Evolutionary conservation across 2,113 vertebrate genomes (phyloP).

Genomic region (Isurus oxyrinchus): DNA sequence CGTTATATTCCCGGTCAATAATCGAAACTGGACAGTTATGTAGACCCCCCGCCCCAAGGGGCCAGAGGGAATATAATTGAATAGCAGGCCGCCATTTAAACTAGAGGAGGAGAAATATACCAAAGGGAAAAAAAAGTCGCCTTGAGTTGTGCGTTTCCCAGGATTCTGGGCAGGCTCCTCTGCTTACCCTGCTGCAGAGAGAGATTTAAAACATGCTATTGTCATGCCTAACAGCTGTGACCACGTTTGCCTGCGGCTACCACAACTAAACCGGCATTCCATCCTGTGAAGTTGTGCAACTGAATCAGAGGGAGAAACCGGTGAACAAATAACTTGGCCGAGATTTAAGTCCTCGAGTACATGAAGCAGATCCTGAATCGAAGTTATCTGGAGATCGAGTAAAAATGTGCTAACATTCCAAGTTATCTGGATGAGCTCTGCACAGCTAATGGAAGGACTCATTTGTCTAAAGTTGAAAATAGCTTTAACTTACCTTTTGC

Average conservation of each 20-base stretch:
- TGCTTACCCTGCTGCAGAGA: constrained; percentile 46
- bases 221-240: constrained; percentile 53
- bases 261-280: constrained; percentile 56
- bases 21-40: background rate
- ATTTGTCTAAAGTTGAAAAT: no score
- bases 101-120: background rate
- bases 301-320: background rate
- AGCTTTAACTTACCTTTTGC: background rate
- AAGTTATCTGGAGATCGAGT: background rate
- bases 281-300: constrained; percentile 50
- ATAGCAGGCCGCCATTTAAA: constrained; percentile 21
- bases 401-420: no score
- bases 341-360: background rate
- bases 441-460: background rate
- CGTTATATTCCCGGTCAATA: background rate
- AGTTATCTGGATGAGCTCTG: background rate
- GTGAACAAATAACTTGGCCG: background rate
- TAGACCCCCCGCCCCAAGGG: background rate
- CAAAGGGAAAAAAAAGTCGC: constrained; percentile 12
- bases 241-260: constrained; percentile 55
- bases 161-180: constrained; percentile 43
- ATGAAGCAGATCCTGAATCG: no score
- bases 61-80: background rate
- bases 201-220: constrained; percentile 53
- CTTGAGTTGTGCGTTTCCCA: constrained; percentile 19